Conservation (phyloP, 2,797 vertebrate genomes). For the Pangasius djambal region DNA sequence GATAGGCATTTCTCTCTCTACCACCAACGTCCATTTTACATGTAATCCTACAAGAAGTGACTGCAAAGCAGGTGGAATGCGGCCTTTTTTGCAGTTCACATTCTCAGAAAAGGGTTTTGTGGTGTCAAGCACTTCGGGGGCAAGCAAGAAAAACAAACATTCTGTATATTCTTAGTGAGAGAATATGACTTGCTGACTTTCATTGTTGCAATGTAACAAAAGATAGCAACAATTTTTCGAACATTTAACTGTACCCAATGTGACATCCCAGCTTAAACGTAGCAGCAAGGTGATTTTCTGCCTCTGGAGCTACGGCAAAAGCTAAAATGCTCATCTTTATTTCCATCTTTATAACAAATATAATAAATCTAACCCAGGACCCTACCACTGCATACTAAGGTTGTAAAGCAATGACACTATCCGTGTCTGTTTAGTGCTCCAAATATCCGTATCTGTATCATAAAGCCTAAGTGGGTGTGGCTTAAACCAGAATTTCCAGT, state of each 20-base stretch:
- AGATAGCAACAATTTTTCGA: background rate
- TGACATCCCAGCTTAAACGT: background rate
- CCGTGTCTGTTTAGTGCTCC: background rate
- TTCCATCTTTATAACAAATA: background rate
- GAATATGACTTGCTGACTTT: background rate
- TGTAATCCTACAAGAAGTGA: background rate
- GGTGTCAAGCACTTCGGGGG: background rate
- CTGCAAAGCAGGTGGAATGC: background rate
- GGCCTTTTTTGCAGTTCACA: background rate
- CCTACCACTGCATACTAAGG: background rate
- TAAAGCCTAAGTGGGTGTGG: background rate
- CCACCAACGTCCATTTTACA: background rate
- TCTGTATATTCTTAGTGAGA: background rate
- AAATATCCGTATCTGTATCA: background rate
- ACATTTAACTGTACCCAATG: background rate
- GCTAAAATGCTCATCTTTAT: background rate
- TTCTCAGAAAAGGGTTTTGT: background rate
- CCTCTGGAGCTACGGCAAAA: background rate
- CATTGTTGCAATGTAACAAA: background rate
- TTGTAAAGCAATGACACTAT: background rate
- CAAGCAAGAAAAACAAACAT: background rate
- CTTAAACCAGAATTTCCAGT: constrained; percentile 16
- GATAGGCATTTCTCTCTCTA: background rate
- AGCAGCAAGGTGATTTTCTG: background rate
- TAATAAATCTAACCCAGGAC: background rate